Evolutionary conservation across 2,113 vertebrate species (phyloP), one percentile per base, ranked within the genome.

Genomic region (Pagrus major): DNA sequence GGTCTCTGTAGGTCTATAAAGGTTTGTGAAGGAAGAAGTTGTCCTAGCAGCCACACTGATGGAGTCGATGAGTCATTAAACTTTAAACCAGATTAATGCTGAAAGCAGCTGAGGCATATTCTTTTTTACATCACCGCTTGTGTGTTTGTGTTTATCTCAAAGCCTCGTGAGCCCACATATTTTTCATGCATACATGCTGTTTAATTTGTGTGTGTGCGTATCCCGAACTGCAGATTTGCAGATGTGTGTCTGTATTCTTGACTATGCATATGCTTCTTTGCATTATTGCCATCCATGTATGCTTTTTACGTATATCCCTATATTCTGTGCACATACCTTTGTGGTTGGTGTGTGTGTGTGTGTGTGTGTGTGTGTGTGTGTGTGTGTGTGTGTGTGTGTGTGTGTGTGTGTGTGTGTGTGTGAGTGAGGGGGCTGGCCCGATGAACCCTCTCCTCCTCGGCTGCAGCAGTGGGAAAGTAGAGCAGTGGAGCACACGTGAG

Each of bases 401-500:
- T 51, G 33, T 55, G 27, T 54, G 20, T 23, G 37, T 59, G 55
- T 49, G 74, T 70, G 67, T 76, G 55, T 37, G 35, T 39, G 66
- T 27, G 55, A 56, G 54, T 11, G 60, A 27, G 82, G 51, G 56
- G 58, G 66, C 39, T 73, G 54, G 73, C 78, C 73, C 25, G n/a
- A 74, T 56, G 61, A 90, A 60, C 59, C 60, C 85, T 56, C 85
- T 83, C 81, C 72, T 88, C 78, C 70, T 41, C 60, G 68, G 51
- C 68, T 90, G 66, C 59, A 69, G 56, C 72, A 65, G 75, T 71
- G 59, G 61, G 76, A 91, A 91, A 93, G 86, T 93, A 91, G 92
- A 93, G 91, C 89, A 93, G 87, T 93, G 89, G 92, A 90, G 87
- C 92, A 82, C 90, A 92, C 87, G 89, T 92, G 90, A 92, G 80